Evolutionary conservation across 2,113 vertebrate genomes (phyloP), one percentile per base, ranked within the genome.

Genomic region (Chauna torquata): DNA sequence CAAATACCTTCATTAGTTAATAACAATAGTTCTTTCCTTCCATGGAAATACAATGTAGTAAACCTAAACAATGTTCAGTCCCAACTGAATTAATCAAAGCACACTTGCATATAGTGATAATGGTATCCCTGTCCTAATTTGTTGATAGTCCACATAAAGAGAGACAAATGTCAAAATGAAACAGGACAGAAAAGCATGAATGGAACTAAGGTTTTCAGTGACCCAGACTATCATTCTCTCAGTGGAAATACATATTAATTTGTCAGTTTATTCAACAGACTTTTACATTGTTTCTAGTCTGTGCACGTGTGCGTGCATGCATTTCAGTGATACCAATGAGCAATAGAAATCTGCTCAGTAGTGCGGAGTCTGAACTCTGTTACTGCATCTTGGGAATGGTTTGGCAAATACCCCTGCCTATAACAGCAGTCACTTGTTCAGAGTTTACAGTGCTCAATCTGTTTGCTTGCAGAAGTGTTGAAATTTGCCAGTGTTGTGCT

Each of bases 301-400:
- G 54, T 7, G 11, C 3, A 1, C 32, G 23, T n/a, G 32, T 50
- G 5, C 10, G 0, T 7, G 18, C 8, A 3, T 38, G 5, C 52
- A 28, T 81, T 81, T 27, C 24, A 6, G 18, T 9, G 38, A 25
- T 79, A 49, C 30, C 36, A 38, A 2, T 4, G 38, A 59, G 80
- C 57, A 34, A 4, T 2, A 58, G 64, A 44, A 61, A 58, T 72
- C 44, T 66, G 34, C 36, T 42, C 27, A 15, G 1, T 30, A 68
- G 50, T 1, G 9, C 36, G 20, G 65, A 69, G 50, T 45, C 47
- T 78, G 65, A 92, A 7, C 62, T 72, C 72, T 57, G 40, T 55
- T 62, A 16, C 32, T 62, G 34, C 0, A 0, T n/a, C 42, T 68
- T 54, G 57, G 82, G 47, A 64, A 52, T 22, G 55, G 10, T 40